Conservation (phyloP, 2,797 vertebrate species). For the Acipenser transmontanus region DNA sequence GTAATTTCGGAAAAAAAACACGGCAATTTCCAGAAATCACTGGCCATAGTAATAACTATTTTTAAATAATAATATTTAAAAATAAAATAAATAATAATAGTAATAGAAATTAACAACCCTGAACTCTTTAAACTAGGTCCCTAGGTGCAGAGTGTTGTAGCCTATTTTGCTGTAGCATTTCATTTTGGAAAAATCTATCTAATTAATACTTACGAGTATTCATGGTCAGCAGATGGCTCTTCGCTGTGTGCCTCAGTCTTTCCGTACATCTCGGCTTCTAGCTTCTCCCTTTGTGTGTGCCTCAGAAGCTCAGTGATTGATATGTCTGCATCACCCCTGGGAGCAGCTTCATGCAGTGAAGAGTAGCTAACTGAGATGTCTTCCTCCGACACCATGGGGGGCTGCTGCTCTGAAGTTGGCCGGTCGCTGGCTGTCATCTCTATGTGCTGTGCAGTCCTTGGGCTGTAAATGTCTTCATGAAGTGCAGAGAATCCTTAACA, state of each 20-base stretch:
- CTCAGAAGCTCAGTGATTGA: constrained; percentile 59
- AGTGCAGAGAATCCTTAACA: constrained; percentile 79
- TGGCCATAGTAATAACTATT: constrained; percentile 12
- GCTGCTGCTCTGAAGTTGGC: constrained; percentile 52
- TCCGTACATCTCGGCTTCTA: constrained; percentile 68
- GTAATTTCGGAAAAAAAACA: too few species aligned
- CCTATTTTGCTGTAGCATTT: too few species aligned
- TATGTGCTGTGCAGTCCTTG: constrained; percentile 52
- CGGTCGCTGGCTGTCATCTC: constrained; percentile 23
- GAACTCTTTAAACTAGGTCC: too few species aligned
- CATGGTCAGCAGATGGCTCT: too few species aligned
- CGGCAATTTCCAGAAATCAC: constrained; percentile 1
- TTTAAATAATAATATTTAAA: too few species aligned
- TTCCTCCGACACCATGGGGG: constrained; percentile 82
- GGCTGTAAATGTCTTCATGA: constrained; percentile 76
- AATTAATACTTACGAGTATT: too few species aligned
- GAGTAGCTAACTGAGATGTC: constrained; percentile 79
- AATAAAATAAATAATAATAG: too few species aligned
- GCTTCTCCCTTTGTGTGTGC: constrained; percentile 65
- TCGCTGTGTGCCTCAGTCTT: constrained; percentile 56
- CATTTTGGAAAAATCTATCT: too few species aligned
- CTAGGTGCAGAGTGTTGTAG: too few species aligned
- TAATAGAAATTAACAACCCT: too few species aligned
- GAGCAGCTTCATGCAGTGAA: constrained; percentile 66
- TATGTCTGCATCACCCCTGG: constrained; percentile 58